Percentiles rank a stretch among this genome's conserved stretches.
Evolutionary conservation across 2,113 vertebrate genomes (phyloP).

Genomic region (Chlamydotis undulata): DNA sequence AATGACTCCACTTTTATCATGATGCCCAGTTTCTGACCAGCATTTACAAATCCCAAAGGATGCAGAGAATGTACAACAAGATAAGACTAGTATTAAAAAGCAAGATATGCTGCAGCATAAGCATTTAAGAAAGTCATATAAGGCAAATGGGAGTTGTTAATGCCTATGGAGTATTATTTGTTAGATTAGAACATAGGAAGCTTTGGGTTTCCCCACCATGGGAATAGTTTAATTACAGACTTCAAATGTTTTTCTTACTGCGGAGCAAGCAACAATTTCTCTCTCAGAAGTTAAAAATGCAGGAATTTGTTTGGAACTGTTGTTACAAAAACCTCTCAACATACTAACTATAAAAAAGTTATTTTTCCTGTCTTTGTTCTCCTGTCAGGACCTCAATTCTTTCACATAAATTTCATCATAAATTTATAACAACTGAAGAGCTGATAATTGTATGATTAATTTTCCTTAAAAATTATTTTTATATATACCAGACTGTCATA

Average conservation of each 20-base stretch:
- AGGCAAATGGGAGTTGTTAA: neutral
- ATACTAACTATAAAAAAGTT: neutral
- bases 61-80: neutral
- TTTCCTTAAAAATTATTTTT: neutral
- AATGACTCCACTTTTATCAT: neutral
- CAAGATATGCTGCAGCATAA: neutral
- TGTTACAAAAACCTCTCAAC: neutral
- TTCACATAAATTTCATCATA: neutral
- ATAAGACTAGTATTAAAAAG: neutral
- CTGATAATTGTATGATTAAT: neutral
- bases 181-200: neutral
- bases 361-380: neutral
- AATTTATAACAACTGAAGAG: neutral
- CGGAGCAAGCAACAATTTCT: neutral
- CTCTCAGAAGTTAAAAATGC: neutral
- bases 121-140: neutral
- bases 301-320: neutral
- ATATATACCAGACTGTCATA: neutral
- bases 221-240: neutral
- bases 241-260: neutral
- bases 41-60: constrained; percentile 38
- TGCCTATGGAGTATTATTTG: neutral
- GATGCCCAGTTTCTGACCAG: neutral
- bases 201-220: neutral
- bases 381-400: neutral